These are phyloP conservation scores for Apostichopus leukothele DNA, from an alignment of 53 echinoderm and acorn worm genomes.

Conservation along the genomic window DNA sequence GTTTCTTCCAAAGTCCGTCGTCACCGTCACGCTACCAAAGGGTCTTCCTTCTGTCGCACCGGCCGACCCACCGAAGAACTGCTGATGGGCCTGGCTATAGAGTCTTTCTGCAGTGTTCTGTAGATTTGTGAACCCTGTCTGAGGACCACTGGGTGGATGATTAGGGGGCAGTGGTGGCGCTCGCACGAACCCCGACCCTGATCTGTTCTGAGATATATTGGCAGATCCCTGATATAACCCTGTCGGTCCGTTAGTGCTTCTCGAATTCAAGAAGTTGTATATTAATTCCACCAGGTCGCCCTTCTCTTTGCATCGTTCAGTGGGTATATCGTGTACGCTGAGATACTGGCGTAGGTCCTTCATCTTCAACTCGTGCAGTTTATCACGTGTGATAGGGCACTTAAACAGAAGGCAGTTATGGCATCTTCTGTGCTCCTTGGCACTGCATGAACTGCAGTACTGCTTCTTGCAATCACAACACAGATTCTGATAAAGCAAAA, in stretches of 20 bases:
- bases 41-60: background rate
- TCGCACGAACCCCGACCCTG: constrained; percentile 20
- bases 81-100: constrained; percentile 37
- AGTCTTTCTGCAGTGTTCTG: constrained; percentile 28
- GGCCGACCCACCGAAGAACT: constrained; percentile 41
- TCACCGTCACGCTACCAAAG: background rate
- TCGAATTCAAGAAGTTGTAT: constrained; percentile 58
- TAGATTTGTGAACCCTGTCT: constrained; percentile 18
- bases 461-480: constrained; percentile 88
- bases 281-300: constrained; percentile 86
- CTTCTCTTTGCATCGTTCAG: constrained; percentile 80
- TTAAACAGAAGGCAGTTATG: constrained; percentile 70
- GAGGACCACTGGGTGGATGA: background rate
- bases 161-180: background rate
- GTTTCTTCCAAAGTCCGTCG: constrained; percentile 17
- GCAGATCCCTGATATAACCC: constrained; percentile 36
- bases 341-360: constrained; percentile 89
- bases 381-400: constrained; percentile 58
- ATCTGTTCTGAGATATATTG: constrained; percentile 33
- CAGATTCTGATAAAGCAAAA: constrained; percentile 58
- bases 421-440: constrained; percentile 74
- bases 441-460: constrained; percentile 85
- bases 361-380: constrained; percentile 77
- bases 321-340: constrained; percentile 68
- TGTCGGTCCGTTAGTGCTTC: constrained; percentile 31